phyloP scores from a whole-genome alignment of 2,888 invertebrate species.

The Panorpa germanica region DNA sequence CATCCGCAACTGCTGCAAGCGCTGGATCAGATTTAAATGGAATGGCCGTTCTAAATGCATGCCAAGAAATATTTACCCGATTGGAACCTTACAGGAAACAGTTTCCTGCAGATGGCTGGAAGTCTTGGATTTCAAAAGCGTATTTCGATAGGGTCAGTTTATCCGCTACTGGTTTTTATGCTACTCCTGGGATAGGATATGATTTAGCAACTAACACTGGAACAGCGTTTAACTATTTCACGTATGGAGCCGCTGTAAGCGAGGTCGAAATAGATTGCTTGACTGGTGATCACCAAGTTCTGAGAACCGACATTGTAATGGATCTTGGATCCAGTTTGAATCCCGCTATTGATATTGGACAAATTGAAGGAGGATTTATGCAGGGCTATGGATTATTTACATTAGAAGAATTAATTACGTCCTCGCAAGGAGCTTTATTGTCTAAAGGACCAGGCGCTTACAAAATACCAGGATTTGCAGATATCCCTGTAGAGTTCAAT shows the following conservation, averaged over 20 bases:
- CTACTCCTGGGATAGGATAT: conserved; percentile 54
- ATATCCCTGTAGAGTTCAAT: conserved; percentile 83
- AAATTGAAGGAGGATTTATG: conserved; percentile 87
- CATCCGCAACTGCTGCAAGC: conserved; percentile 78
- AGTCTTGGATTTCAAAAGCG: conserved; percentile 62
- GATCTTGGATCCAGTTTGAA: conserved; percentile 89
- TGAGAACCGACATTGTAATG: conserved; percentile 89
- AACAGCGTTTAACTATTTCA: conserved; percentile 63
- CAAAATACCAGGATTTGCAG: conserved; percentile 83
- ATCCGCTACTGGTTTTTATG: conserved; percentile 69
- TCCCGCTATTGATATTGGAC: conserved; percentile 92
- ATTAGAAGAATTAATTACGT: conserved; percentile 75
- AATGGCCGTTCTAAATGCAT: conserved; percentile 76
- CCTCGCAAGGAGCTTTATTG: conserved; percentile 60
- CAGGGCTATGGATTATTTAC: conserved; percentile 90
- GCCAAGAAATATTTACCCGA: conserved; percentile 49
- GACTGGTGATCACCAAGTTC: conserved; percentile 81
- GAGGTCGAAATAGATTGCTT: conserved; percentile 89
- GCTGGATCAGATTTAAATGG: conserved; percentile 80
- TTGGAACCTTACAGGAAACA: conserved; percentile 53
- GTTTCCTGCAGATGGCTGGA: conserved; percentile 66
- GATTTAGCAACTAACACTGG: conserved; percentile 51
- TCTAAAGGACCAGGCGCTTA: conserved; percentile 87
- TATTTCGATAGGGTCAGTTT: conserved; percentile 60
- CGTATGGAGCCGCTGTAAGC: conserved; percentile 69